A percentile compares a stretch with the other conserved stretches of the same genome.
phyloP scores from a whole-genome alignment of 2,113 vertebrate genomes.

The Poeciliopsis turrubarensis region DNA sequence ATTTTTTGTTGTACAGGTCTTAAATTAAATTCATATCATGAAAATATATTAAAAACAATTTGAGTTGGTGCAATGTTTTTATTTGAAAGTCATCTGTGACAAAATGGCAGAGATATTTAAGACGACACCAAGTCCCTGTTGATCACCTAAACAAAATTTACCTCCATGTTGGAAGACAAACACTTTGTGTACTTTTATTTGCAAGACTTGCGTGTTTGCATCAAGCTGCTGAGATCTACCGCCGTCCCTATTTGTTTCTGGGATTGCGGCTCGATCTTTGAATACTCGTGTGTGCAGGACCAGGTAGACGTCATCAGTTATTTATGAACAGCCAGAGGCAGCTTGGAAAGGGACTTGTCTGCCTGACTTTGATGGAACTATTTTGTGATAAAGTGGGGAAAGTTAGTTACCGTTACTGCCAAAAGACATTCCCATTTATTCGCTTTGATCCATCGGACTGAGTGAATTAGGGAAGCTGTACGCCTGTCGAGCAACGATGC shows the following conservation, averaged over 20 bases:
- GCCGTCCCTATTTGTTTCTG: background rate
- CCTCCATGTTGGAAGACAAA: background rate
- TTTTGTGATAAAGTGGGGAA: background rate
- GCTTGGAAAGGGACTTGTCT: background rate
- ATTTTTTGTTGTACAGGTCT: too few species aligned
- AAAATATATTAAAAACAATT: too few species aligned
- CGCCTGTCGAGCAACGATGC: too few species aligned
- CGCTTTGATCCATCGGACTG: background rate
- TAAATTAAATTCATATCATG: too few species aligned
- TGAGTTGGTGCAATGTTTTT: too few species aligned
- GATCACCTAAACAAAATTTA: background rate
- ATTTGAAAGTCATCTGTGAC: background rate
- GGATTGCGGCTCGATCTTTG: background rate
- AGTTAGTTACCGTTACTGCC: background rate
- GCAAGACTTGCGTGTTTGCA: background rate
- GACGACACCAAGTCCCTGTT: background rate
- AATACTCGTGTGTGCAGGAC: background rate
- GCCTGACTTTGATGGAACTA: background rate
- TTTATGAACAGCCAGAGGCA: background rate
- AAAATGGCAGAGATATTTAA: background rate
- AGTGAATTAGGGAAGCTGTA: background rate
- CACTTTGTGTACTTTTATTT: background rate
- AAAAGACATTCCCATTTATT: background rate
- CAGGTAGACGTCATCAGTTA: background rate
- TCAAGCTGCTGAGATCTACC: background rate